These are phyloP conservation scores for Drosophila borborema DNA, from an alignment of 2,888 invertebrate species.

Conservation along the genomic window DNA sequence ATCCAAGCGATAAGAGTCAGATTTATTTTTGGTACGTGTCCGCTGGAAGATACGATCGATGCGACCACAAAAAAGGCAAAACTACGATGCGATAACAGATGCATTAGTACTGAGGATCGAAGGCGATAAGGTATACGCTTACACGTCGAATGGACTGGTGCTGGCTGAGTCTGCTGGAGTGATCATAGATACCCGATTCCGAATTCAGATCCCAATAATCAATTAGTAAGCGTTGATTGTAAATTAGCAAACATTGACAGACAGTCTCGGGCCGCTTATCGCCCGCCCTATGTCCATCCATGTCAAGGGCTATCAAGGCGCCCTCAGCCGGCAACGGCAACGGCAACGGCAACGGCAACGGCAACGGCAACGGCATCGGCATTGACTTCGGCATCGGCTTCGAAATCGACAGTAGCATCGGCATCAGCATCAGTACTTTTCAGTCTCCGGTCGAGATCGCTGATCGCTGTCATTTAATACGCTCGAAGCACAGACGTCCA, in stretches of 20 bases:
- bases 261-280: slow-evolving; percentile 36
- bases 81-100: slow-evolving; percentile 21
- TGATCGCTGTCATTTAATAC: slow-evolving; percentile 29
- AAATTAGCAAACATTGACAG: slow-evolving; percentile 69
- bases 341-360: not conserved
- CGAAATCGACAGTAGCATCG: slow-evolving; percentile 15
- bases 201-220: slow-evolving; percentile 38
- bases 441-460: slow-evolving; percentile 21
- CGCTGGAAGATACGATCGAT: slow-evolving; percentile 4
- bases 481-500: slow-evolving; percentile 59
- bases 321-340: slow-evolving; percentile 44
- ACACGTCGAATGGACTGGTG: not conserved
- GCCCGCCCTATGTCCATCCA: slow-evolving; percentile 33
- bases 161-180: not conserved
- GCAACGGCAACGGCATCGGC: not conserved
- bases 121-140: slow-evolving; percentile 17
- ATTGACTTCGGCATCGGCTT: not conserved
- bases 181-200: not conserved
- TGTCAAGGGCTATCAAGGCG: slow-evolving; percentile 75
- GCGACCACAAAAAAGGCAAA: slow-evolving; percentile 29
- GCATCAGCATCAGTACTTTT: slow-evolving; percentile 12
- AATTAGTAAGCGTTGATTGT: slow-evolving; percentile 65
- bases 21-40: slow-evolving; percentile 1
- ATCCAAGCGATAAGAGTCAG: slow-evolving; percentile 5
- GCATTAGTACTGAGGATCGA: not conserved